Base-by-base conservation (phyloP, 2,888 invertebrate species). In the Microctonus brassicae region DNA sequence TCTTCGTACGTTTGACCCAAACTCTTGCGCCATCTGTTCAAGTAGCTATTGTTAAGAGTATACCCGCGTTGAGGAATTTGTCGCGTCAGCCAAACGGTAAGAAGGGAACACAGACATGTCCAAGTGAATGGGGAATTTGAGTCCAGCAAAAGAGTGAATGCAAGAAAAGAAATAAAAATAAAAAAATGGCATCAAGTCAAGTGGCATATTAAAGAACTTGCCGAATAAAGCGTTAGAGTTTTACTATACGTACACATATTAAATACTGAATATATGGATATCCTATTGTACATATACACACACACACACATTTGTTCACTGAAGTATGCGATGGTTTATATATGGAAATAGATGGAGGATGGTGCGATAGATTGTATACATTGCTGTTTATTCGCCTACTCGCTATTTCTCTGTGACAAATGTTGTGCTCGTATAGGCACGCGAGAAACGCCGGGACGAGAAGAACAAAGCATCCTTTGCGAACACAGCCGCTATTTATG, bases 341-440 rank as follows among this genome's bases (percentile, higher is more conserved):
- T 47, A 47, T 47, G 58, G 58, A 33, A 58, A 58, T 33, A 33
- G 33, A 58, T 58, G n/a, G 58, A 33, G 58, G 58, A 58, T 47
- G 17, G 47, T 17, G 47, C 47, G 17, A 47, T 47, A 47, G 47
- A 47, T 47, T 47, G 34, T 58, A 58, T 58, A 58, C 53, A 62
- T 53, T 55, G 13, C 33, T 52, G 13, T 33, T 69, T 52, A 61
- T 24, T 22, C 24, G 17, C 34, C 11, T 63, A 42, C 17, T 42
- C 20, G 39, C 24, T 57, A 39, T 65, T 13, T 78, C 80, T 77
- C 73, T 77, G 77, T 83, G 81, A 82, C 80, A 83, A 83, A 83
- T 83, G 81, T 79, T 78, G 78, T 76, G 75, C 70, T 69, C 74
- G 74, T 78, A 76, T 75, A 73, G 78, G 78, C 79, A 78, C 75